Evolutionary conservation across 23 tunicate genomes (phyloP), one percentile per base, ranked within the genome.

Genomic region (Phallusia fumigata): DNA sequence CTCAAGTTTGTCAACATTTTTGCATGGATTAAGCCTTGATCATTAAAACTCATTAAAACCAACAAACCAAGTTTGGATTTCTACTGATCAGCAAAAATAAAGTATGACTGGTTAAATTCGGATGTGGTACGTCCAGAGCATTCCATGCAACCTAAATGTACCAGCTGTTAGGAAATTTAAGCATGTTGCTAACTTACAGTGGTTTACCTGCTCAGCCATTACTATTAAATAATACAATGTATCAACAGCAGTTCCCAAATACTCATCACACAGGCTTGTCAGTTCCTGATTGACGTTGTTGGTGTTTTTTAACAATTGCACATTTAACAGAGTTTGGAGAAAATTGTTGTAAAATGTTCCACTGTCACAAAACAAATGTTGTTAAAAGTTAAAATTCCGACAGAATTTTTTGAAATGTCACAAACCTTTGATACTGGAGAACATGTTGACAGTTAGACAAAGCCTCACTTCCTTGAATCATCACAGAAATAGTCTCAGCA

Each of bases 391-490:
- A 10, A 40, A 40, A 40, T 40, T 40, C 8, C 47, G 5, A 40
- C 47, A 40, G 10, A 40, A 13, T 6, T 11, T 22, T 22, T 58
- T 58, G 69, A 22, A 58, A 6, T 58, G 26, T 13, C 26, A 58
- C 28, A 58, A 58, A 78, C 85, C 85, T 53, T 32, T 35, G 34
- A 15, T 84, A 31, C 52, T 84, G 88, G 18, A 84, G 76, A 32
- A 77, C 82, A 12, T 51, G 77, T 24, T 84, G 77, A 77, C 88
- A 84, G 30, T 33, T 69, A 32, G 82, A 30, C 75, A 89, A 32
- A 2, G 85, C 88, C 80, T 89, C 94, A 18, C 80, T 73, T 22
- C 84, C 84, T 24, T 76, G 32, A 10, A 89, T 44, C 94, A 89
- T 84, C 21, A 85, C 53, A 33, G 85, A 81, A n/a, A 84, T 35